Evolutionary conservation across 2,113 vertebrate genomes (phyloP).

Genomic region (Toxotes chatareus): DNA sequence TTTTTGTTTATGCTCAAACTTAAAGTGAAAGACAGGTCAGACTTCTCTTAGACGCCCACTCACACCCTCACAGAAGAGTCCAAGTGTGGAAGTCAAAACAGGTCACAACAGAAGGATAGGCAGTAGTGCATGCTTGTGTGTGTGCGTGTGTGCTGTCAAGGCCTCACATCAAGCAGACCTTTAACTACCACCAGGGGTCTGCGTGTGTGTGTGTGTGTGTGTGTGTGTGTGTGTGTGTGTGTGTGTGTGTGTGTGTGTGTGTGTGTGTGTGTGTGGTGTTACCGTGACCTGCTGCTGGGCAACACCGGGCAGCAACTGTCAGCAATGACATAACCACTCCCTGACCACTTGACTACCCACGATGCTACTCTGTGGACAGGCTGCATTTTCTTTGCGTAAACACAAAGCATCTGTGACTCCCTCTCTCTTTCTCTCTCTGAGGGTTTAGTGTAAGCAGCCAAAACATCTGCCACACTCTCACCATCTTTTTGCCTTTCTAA

Average conservation of each 20-base stretch:
- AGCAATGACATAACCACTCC: slow-evolving; percentile 49
- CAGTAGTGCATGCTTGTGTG: not conserved
- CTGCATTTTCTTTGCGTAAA: slow-evolving; percentile 37
- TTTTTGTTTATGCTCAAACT: slow-evolving; percentile 10
- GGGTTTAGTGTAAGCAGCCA: slow-evolving; percentile 18
- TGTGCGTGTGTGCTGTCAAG: slow-evolving; percentile 18
- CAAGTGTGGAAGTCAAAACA: slow-evolving; percentile 25
- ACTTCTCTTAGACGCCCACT: slow-evolving; percentile 35
- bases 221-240: slow-evolving; percentile 35
- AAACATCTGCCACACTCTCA: slow-evolving; percentile 7
- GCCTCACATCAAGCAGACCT: slow-evolving; percentile 53
- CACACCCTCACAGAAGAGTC: slow-evolving; percentile 29
- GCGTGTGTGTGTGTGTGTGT: slow-evolving; percentile 39
- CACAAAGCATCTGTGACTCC: not conserved
- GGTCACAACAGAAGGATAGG: slow-evolving; percentile 43
- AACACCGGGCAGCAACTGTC: slow-evolving; percentile 40
- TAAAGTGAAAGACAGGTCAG: slow-evolving; percentile 1
- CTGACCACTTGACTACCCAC: slow-evolving; percentile 52
- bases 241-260: slow-evolving; percentile 35
- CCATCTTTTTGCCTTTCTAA: slow-evolving; percentile 2
- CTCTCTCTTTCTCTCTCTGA: slow-evolving; percentile 2
- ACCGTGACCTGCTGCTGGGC: slow-evolving; percentile 46
- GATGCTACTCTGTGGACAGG: slow-evolving; percentile 46
- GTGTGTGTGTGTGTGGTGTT: slow-evolving; percentile 41
- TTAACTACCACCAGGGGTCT: slow-evolving; percentile 56